Conservation (phyloP, 2,888 invertebrate species). For the Auanema freiburgensis region DNA sequence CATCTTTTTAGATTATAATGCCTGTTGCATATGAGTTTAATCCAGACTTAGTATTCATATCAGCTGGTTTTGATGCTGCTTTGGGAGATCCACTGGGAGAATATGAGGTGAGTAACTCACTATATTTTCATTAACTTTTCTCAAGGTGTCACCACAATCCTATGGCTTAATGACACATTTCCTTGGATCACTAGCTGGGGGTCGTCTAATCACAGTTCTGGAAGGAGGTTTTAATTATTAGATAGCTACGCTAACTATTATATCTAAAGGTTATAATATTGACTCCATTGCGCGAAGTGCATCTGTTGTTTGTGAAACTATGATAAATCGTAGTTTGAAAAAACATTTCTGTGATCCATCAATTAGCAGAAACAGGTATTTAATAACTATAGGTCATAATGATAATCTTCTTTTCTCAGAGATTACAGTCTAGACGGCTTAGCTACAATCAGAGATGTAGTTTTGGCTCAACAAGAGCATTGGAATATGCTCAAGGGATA, state of each 20-base stretch:
- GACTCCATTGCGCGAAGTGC: conserved; percentile 25
- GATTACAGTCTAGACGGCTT: conserved; percentile 10
- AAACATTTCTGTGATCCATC: background rate
- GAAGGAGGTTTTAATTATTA: conserved; percentile 77
- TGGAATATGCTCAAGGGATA: conserved; percentile 30
- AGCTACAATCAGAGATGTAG: conserved; percentile 23
- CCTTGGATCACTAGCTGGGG: conserved; percentile 80
- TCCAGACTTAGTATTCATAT: conserved; percentile 79
- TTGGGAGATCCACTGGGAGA: conserved; percentile 67
- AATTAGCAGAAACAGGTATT: no score
- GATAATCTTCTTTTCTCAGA: conserved; percentile 1
- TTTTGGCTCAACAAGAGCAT: conserved; percentile 19
- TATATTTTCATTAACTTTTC: background rate
- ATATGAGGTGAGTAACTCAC: conserved; percentile 71
- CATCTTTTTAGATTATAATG: conserved; percentile 69
- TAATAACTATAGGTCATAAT: no score
- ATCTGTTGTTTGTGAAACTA: conserved; percentile 29
- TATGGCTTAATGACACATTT: conserved; percentile 87
- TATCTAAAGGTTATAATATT: conserved; percentile 26
- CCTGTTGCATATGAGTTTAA: conserved; percentile 87
- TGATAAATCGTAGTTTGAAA: conserved; percentile 20
- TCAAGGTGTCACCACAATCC: conserved; percentile 75
- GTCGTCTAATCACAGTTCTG: conserved; percentile 78
- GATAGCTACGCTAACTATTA: background rate
- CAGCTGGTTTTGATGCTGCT: conserved; percentile 69